Base-by-base conservation (phyloP, 2,888 invertebrate species). In the Chaetogeoica ovagalla region DNA sequence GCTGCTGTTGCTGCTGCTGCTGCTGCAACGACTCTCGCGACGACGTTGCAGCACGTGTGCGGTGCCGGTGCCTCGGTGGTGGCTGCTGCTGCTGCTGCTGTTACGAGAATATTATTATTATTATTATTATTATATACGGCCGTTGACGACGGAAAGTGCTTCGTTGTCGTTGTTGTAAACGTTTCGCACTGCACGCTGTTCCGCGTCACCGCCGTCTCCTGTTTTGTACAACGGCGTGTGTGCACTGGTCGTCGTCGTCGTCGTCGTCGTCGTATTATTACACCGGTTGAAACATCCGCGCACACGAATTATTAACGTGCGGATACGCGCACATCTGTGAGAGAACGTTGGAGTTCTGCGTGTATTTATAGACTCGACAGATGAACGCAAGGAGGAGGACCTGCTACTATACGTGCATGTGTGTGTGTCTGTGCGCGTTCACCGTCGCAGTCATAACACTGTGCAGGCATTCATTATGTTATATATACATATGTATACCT, bases 141-240 rank as follows among this genome's bases (percentile, higher is more conserved):
- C 30, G 30, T 30, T 30, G 30, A 30, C 30, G 48, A 48, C 15
- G 48, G 13, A 48, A 48, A 48, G 48, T 13, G 48, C 48, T 9
- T 48, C 48, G 48, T 48, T 13, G 2, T 43, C 43, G 43, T 39
- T 7, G 48, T 48, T 11, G 48, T 48, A 48, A 48, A 48, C 48
- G 79, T 79, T 79, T 79, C 48, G 48, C 48, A 43, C 30, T 30
- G 43, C 43, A 9, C 69, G 23, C 79, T 71, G 79, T 79, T 79
- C 63, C 79, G 63, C 79, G 79, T 48, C 21, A 37, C 70, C 52
- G 69, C 57, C 59, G 68, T 15, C 37, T 11, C 11, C 11, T 48
- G 48, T 48, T 3, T 9, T 48, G 48, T 48, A 11, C 48, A 11
- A 11, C 11, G 11, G 1, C 1, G 11, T 11, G 3, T 48, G 11